These are phyloP conservation scores for Oreonectes daqikongensis DNA, from an alignment of 2,797 vertebrate genomes.

Conservation along the genomic window DNA sequence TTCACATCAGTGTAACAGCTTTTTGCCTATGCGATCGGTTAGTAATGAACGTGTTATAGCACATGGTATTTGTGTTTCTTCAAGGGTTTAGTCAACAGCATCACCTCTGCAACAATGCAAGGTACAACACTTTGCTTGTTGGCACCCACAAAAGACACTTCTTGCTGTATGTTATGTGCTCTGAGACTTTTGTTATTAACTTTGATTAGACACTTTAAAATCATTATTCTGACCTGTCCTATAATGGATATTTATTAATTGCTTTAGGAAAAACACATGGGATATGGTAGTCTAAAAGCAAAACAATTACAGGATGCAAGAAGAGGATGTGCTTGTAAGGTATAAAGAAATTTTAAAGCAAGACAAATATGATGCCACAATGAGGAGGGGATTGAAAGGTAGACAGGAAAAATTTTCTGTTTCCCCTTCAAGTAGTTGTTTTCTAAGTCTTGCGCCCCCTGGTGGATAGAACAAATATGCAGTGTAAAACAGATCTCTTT, in stretches of 20 bases:
- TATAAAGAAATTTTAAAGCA: conserved; percentile 6
- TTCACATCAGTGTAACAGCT: background rate
- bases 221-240: no score
- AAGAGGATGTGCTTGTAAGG: background rate
- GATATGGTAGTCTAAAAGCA: no score
- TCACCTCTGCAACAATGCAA: background rate
- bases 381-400: background rate
- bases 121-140: no score
- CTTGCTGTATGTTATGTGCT: no score
- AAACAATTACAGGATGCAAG: no score
- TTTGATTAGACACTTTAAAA: no score
- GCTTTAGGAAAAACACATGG: no score
- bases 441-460: conserved; percentile 71
- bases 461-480: conserved; percentile 63
- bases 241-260: no score
- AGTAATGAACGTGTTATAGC: conserved; percentile 48
- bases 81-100: background rate
- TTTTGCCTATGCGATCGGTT: background rate
- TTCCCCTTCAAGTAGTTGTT: conserved; percentile 56
- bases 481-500: background rate
- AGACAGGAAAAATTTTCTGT: conserved; percentile 53
- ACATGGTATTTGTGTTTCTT: conserved; percentile 51
- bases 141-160: no score
- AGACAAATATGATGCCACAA: background rate
- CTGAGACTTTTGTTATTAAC: no score